Evolutionary conservation across 2,797 vertebrate genomes (phyloP).

Genomic region (Sphenodon punctatus): DNA sequence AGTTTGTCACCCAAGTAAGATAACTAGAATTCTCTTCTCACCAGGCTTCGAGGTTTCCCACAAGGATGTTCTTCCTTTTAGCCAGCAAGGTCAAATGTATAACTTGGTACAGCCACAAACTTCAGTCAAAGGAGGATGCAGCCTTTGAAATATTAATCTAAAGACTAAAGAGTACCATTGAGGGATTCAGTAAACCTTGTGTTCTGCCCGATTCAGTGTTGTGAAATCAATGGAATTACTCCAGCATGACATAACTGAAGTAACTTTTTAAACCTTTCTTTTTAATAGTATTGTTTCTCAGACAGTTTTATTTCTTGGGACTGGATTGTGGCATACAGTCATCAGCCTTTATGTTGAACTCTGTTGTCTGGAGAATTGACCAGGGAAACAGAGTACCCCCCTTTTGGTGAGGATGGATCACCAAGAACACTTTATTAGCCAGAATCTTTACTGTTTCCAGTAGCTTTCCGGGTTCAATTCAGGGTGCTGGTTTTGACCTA

Average conservation of each 20-base stretch:
- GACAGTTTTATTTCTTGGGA: neutral
- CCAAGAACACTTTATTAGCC: too few relatives aligned
- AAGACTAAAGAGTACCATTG: neutral
- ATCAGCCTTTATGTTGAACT: too few relatives aligned
- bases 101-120: constrained; percentile 48
- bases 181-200: neutral
- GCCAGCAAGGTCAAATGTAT: constrained; percentile 36
- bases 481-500: too few relatives aligned
- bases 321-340: neutral
- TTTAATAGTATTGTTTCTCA: neutral
- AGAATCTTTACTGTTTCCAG: too few relatives aligned
- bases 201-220: neutral
- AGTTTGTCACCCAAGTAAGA: constrained; percentile 62
- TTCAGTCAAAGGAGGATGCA: neutral
- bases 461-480: too few relatives aligned
- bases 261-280: too few relatives aligned
- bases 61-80: constrained; percentile 33
- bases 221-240: neutral
- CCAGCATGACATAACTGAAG: neutral
- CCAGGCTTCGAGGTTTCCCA: constrained; percentile 50
- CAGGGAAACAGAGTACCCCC: too few relatives aligned
- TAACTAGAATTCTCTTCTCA: constrained; percentile 50
- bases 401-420: too few relatives aligned
- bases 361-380: too few relatives aligned
- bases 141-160: neutral